Conservation (phyloP, 2,797 vertebrate genomes). For the Phyllotis vaccarum region DNA sequence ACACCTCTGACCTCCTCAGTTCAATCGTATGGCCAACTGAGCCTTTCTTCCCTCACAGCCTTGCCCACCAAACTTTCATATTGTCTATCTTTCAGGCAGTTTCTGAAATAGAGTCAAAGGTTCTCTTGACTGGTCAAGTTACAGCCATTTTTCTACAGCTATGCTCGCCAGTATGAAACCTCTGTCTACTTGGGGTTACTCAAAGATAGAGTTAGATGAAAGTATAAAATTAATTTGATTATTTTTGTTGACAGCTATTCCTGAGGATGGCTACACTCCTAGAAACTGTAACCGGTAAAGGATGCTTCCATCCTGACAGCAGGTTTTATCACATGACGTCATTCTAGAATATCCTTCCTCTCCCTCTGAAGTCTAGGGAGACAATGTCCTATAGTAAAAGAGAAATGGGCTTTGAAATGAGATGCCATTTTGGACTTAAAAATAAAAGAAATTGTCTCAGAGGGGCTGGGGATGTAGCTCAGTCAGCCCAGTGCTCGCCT, state of each 20-base stretch:
- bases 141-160: background rate
- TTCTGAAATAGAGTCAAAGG: constrained; percentile 17
- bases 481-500: background rate
- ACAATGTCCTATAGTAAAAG: background rate
- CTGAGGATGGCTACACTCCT: background rate
- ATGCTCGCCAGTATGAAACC: background rate
- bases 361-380: background rate
- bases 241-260: background rate
- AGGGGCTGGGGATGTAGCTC: background rate
- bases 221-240: too few species aligned
- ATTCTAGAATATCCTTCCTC: background rate
- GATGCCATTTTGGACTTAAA: background rate
- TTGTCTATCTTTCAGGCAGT: background rate
- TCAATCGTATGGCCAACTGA: background rate
- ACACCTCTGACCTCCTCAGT: constrained; percentile 27
- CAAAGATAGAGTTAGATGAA: background rate
- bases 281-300: background rate
- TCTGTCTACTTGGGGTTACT: background rate
- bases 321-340: background rate
- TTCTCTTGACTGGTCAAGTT: background rate
- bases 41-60: background rate
- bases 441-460: background rate
- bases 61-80: background rate
- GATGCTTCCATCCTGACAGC: background rate
- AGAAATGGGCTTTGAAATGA: constrained; percentile 7